phyloP scores from a whole-genome alignment of 2,113 vertebrate genomes.

The Pseudorhombus dupliciocellatus region DNA sequence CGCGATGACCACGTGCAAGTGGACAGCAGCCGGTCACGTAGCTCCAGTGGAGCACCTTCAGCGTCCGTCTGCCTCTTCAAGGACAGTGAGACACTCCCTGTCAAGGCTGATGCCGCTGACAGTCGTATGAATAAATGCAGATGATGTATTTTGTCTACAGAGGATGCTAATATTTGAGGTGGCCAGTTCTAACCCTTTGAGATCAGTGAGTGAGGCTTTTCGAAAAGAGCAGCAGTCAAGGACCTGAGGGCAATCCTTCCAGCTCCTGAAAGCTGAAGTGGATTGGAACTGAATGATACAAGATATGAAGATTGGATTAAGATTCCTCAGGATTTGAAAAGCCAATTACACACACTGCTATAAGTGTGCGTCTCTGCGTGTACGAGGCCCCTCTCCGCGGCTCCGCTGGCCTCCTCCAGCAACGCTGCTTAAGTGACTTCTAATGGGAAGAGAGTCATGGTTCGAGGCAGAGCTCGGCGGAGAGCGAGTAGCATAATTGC shows the following conservation, averaged over 20 bases:
- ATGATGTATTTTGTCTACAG: too few relatives aligned
- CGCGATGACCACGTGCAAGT: too few relatives aligned
- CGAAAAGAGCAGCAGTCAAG: too few relatives aligned
- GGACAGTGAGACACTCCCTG: too few relatives aligned
- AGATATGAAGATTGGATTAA: slow-evolving; percentile 26
- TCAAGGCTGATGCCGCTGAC: too few relatives aligned
- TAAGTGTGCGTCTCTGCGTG: background rate
- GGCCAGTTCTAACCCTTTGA: too few relatives aligned
- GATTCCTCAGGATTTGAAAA: slow-evolving; percentile 30
- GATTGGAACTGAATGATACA: background rate
- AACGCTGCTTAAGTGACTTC: slow-evolving; percentile 63
- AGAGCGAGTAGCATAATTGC: slow-evolving; percentile 67
- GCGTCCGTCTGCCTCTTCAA: too few relatives aligned
- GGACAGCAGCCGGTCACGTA: too few relatives aligned
- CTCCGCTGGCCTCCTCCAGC: slow-evolving; percentile 46
- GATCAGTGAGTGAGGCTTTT: too few relatives aligned
- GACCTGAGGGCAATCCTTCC: background rate
- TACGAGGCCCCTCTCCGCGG: slow-evolving; percentile 45
- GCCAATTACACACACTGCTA: slow-evolving; percentile 16
- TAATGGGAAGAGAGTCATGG: slow-evolving; percentile 60
- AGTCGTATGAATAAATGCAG: too few relatives aligned
- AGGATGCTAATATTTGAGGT: too few relatives aligned
- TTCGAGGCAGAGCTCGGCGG: slow-evolving; percentile 51
- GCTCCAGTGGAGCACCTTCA: too few relatives aligned
- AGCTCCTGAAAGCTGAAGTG: slow-evolving; percentile 12